Evolutionary conservation across 2,888 invertebrate genomes (phyloP), one percentile per base, ranked within the genome.

Genomic region (Strigamia crassipes): DNA sequence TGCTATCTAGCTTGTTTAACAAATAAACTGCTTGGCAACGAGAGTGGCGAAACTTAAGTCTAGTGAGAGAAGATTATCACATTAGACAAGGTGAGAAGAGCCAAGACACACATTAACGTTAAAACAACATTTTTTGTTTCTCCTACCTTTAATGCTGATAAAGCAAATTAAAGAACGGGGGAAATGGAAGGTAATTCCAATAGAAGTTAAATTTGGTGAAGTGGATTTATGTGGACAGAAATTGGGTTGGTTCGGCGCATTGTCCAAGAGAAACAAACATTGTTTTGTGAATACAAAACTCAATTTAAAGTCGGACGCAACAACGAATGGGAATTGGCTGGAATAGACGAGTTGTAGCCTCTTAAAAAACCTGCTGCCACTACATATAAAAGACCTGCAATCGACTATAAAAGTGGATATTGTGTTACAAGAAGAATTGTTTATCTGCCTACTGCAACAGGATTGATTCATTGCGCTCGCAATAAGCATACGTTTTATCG

Each of bases 401-500:
- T 73, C 10, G 73, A 73, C 73, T 73, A 73, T 73, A 73, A 73
- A 73, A 73, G 31, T 31, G 73, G 27, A 73, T 73, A 73, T 73
- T 31, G 73, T 73, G 73, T 15, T 18, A 18, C 73, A 31, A 73
- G 21, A 51, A 51, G 73, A 27, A 73, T 73, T 73, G 73, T 73
- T 73, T 73, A 73, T 27, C 73, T 73, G n/a, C 31, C 12, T 21
- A 21, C 31, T 13, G 27, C 5, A 23, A 73, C n/a, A 73, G 38
- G 73, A 73, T 73, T 73, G 73, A 73, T 73, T 73, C 73, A 73
- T 73, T 73, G 73, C 73, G 73, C 27, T 3, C 73, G 73, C 73
- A 73, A 73, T 73, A 73, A 73, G 73, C 73, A 73, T 73, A 73
- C 27, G 73, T 73, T 73, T 73, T 73, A 73, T 73, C 13, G 73